Percentiles rank a stretch among this genome's conserved stretches.
Conservation (phyloP, 2,797 vertebrate genomes). For the Hydrolagus colliei region DNA sequence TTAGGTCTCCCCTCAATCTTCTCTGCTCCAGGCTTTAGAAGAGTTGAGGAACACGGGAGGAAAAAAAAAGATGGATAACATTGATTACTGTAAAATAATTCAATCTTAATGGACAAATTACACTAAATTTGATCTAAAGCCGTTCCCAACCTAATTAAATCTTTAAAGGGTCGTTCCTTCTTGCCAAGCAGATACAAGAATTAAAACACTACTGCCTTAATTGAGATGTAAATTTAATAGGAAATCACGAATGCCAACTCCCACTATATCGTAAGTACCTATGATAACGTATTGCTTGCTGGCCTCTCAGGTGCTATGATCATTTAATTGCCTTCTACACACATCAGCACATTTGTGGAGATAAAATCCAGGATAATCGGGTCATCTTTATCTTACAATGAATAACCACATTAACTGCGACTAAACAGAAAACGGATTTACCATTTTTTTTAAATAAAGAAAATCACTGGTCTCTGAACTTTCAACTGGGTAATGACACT, state of each 20-base stretch:
- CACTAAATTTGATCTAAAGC: too few relatives aligned
- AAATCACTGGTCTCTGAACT: too few relatives aligned
- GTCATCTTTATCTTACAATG: background rate
- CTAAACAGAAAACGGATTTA: background rate
- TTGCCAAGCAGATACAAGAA: background rate
- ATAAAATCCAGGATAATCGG: background rate
- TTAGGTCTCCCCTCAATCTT: too few relatives aligned
- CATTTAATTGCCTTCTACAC: background rate
- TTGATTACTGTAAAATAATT: too few relatives aligned
- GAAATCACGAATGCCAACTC: background rate
- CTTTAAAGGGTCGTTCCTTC: background rate
- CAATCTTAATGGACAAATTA: too few relatives aligned
- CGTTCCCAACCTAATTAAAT: background rate
- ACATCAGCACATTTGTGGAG: background rate
- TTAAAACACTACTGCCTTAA: background rate
- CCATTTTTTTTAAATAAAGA: too few relatives aligned
- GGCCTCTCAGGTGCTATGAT: background rate
- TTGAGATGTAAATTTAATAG: background rate
- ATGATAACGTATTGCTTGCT: background rate
- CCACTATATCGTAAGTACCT: background rate
- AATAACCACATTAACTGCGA: background rate
- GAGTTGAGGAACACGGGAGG: too few relatives aligned
- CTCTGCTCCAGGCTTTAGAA: too few relatives aligned
- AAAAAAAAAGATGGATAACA: too few relatives aligned
- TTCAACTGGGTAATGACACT: too few relatives aligned